Conservation (phyloP, 2,113 vertebrate species). For the Oceanodroma tethys region DNA sequence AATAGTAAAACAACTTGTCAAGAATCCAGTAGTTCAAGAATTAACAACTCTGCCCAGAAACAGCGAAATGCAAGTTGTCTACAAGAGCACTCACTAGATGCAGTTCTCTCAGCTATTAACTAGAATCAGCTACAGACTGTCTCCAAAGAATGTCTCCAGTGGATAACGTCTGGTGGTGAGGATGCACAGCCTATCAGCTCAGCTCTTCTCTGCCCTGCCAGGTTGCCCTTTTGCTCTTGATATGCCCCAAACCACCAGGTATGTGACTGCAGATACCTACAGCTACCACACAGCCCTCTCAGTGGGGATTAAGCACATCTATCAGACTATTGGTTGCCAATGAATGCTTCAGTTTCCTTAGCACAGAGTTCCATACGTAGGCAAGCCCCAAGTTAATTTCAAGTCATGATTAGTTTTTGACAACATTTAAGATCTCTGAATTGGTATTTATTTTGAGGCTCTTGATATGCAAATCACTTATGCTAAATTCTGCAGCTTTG, state of each 20-base stretch:
- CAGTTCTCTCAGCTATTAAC: background rate
- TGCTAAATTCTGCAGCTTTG: constrained; percentile 69
- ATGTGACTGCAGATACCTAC: background rate
- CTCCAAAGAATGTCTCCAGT: background rate
- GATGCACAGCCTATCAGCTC: background rate
- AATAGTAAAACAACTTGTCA: background rate
- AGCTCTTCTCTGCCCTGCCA: background rate
- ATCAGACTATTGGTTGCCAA: background rate
- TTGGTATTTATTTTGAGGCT: constrained; percentile 68
- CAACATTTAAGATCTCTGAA: constrained; percentile 58
- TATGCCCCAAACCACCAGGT: background rate
- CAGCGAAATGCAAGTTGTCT: background rate
- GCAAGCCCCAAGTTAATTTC: constrained; percentile 56
- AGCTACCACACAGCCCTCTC: background rate
- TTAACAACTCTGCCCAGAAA: background rate
- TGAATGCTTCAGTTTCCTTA: background rate
- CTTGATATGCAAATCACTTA: constrained; percentile 70
- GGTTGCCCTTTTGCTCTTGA: background rate
- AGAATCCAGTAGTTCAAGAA: constrained; percentile 10
- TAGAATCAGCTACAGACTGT: background rate
- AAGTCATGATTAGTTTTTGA: constrained; percentile 63
- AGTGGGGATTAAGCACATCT: background rate
- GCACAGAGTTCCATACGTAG: background rate
- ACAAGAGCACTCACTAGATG: background rate
- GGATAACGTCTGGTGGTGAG: background rate